These are phyloP conservation scores for Botia kubotai DNA, from an alignment of 2,797 vertebrate species.

Conservation along the genomic window DNA sequence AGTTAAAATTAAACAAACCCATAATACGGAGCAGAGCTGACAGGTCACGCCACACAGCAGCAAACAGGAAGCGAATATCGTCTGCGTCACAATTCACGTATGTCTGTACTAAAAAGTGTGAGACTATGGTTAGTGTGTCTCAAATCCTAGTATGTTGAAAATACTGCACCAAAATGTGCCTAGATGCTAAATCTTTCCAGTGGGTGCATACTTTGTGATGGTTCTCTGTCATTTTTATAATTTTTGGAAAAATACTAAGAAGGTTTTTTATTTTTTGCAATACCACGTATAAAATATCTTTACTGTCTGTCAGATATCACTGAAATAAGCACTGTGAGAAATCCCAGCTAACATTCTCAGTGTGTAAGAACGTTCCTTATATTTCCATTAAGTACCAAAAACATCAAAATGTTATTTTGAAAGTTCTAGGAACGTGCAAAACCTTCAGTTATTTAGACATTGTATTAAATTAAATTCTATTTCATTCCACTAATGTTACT, in stretches of 20 bases:
- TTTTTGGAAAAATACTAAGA: too few species aligned
- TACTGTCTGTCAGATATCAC: not conserved
- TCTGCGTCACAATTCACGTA: constrained; percentile 2
- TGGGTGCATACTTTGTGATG: not conserved
- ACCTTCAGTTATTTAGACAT: too few species aligned
- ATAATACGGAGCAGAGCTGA: constrained; percentile 8
- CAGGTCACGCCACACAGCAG: not conserved
- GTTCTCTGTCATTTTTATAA: too few species aligned
- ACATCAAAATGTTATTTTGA: too few species aligned
- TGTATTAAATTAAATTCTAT: not conserved
- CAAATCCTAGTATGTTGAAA: constrained; percentile 28
- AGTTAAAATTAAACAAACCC: constrained; percentile 35
- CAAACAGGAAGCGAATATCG: constrained; percentile 1
- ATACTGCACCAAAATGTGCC: constrained; percentile 24
- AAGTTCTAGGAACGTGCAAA: too few species aligned
- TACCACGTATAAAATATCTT: not conserved
- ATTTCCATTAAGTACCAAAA: too few species aligned
- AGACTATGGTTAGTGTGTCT: constrained; percentile 7
- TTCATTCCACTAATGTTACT: too few species aligned
- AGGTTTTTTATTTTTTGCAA: not conserved
- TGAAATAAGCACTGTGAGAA: not conserved
- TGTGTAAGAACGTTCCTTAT: too few species aligned
- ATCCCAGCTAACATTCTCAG: too few species aligned
- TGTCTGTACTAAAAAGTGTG: constrained; percentile 29
- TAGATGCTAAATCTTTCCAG: constrained; percentile 2